Percentiles rank a stretch among this genome's conserved stretches.
Conservation (phyloP, 2,797 vertebrate species). For the Tragelaphus oryx region DNA sequence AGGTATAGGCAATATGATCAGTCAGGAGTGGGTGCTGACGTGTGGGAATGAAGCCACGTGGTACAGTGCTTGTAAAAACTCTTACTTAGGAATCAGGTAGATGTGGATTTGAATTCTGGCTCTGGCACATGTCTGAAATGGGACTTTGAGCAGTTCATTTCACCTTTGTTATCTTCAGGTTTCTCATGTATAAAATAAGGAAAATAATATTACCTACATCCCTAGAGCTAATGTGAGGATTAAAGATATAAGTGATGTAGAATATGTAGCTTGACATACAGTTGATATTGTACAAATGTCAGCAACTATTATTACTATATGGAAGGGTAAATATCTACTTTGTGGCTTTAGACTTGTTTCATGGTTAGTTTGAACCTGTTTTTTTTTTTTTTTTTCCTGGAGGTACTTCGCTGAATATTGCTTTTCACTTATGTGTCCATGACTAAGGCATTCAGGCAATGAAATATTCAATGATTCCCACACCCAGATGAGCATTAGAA, state of each 20-base stretch:
- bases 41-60: not conserved
- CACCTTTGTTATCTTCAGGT: not conserved
- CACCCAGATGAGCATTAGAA: not conserved
- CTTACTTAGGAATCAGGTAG: not conserved
- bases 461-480: not conserved
- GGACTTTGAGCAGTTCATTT: not conserved
- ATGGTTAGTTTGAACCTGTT: not conserved
- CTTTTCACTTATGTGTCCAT: not conserved
- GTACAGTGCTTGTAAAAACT: not conserved
- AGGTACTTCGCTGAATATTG: not conserved
- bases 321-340: not conserved
- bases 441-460: not conserved
- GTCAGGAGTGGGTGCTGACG: not conserved
- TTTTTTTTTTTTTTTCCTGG: not conserved
- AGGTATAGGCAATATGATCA: fast-evolving
- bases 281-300: not conserved
- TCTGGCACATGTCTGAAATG: not conserved
- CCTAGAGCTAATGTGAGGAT: not conserved
- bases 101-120: not conserved
- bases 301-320: not conserved
- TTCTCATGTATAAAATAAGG: not conserved
- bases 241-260: not conserved
- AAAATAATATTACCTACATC: not conserved
- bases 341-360: not conserved
- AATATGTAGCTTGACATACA: not conserved